These are phyloP conservation scores for Holcopasites calliopsidis DNA, from an alignment of 1,140 invertebrate species.

Conservation along the genomic window DNA sequence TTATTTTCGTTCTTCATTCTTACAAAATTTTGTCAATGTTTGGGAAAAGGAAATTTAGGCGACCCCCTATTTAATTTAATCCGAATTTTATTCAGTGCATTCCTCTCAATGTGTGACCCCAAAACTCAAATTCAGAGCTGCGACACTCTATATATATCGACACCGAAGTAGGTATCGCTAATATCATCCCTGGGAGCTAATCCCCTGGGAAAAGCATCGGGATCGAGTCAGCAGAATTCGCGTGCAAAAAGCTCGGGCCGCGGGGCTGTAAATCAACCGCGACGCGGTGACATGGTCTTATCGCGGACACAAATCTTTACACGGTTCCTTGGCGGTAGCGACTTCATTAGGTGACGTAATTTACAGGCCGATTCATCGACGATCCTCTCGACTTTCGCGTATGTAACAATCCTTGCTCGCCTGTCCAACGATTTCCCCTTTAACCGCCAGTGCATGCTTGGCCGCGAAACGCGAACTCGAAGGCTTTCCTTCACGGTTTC, in stretches of 20 bases:
- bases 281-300: conserved; percentile 48
- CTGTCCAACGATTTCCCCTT: conserved; percentile 8
- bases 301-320: conserved; percentile 61
- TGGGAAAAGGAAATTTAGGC: no score
- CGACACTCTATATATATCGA: no score
- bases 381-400: conserved; percentile 24
- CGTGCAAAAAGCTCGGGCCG: conserved; percentile 45
- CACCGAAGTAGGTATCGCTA: no score
- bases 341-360: conserved; percentile 73
- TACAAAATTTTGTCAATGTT: no score
- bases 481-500: neutral
- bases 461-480: neutral
- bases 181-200: no score
- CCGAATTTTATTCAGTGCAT: no score
- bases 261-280: conserved; percentile 66
- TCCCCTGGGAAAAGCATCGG: neutral
- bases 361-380: conserved; percentile 61
- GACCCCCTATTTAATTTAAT: no score
- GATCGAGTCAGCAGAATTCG: conserved; percentile 4
- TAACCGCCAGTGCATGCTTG: no score
- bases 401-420: neutral
- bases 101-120: no score
- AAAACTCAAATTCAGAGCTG: no score
- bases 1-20: no score
- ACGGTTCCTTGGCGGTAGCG: conserved; percentile 65